Percentiles rank a stretch among this genome's conserved stretches.
Conservation (phyloP, 1,140 invertebrate species). For the Neodiprion lecontei region DNA sequence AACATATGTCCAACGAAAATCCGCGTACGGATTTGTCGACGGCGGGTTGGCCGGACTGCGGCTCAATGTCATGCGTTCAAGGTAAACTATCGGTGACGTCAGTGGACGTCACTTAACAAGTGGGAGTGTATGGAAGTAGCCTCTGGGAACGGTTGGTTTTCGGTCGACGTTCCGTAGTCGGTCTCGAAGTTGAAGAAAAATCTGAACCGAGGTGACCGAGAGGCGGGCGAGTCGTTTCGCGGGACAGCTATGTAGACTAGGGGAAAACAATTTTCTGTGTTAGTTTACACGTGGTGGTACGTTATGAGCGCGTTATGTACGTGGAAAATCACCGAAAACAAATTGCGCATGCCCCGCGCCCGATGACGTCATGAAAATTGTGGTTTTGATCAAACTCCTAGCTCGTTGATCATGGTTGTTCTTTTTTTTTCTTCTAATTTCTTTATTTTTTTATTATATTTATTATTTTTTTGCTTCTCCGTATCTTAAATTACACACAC, state of each 20-base stretch:
- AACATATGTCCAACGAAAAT: no score
- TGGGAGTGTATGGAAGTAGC: conserved; percentile 59
- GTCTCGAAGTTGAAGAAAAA: not conserved
- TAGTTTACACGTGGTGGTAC: conserved; percentile 7
- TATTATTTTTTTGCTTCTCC: not conserved
- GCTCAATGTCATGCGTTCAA: conserved; percentile 63
- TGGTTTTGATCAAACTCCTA: conserved; percentile 55
- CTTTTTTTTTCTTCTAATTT: conserved; percentile 21
- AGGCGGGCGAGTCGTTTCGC: not conserved
- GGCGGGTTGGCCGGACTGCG: conserved; percentile 46
- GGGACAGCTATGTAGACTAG: not conserved
- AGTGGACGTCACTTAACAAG: conserved; percentile 61
- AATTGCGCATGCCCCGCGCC: conserved; percentile 54
- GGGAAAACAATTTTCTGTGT: not conserved
- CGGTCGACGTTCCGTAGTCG: conserved; percentile 24
- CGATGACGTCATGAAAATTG: conserved; percentile 61
- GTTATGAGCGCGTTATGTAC: conserved; percentile 29
- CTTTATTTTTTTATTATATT: conserved; percentile 9
- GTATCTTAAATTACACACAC: no score
- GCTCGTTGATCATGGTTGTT: conserved; percentile 13
- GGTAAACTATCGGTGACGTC: conserved; percentile 64
- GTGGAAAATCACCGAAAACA: conserved; percentile 62
- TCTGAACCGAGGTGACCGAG: not conserved
- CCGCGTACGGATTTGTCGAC: no score
- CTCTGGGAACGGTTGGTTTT: conserved; percentile 41